Evolutionary conservation across 2,797 vertebrate genomes (phyloP).

Genomic region (Acrossocheilus fasciatus): DNA sequence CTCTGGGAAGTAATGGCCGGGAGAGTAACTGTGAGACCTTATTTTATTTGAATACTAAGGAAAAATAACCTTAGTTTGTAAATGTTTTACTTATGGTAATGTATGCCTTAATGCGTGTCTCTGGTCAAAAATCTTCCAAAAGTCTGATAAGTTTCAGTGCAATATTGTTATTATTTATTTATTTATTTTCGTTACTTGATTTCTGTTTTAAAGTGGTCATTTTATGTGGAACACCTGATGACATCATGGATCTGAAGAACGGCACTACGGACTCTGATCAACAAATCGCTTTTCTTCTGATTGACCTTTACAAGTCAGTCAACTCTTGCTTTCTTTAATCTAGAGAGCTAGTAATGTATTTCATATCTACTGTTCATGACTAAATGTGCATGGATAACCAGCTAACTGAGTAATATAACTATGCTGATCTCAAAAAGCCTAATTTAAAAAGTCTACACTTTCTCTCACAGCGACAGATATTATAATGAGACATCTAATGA

Average conservation of each 20-base stretch:
- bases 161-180: conserved; percentile 1
- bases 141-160: neutral
- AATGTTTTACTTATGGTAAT: neutral
- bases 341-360: neutral
- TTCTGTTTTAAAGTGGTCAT: conserved; percentile 84
- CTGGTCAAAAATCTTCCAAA: neutral
- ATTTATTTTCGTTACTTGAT: neutral
- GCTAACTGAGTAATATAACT: neutral
- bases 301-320: conserved; percentile 95
- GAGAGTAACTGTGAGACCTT: conserved; percentile 75
- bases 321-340: neutral
- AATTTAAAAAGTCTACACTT: neutral
- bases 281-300: conserved; percentile 85
- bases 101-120: neutral
- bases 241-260: conserved; percentile 71
- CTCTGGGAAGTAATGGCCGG: conserved; percentile 56
- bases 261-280: conserved; percentile 63
- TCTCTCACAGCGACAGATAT: conserved; percentile 74
- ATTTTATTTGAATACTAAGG: neutral
- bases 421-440: neutral
- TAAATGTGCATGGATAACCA: neutral
- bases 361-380: neutral
- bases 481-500: conserved; percentile 70
- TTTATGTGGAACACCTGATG: conserved; percentile 84
- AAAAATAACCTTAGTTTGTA: neutral